These are phyloP conservation scores for Drosophila anceps DNA, from an alignment of 2,888 invertebrate species.

Conservation along the genomic window DNA sequence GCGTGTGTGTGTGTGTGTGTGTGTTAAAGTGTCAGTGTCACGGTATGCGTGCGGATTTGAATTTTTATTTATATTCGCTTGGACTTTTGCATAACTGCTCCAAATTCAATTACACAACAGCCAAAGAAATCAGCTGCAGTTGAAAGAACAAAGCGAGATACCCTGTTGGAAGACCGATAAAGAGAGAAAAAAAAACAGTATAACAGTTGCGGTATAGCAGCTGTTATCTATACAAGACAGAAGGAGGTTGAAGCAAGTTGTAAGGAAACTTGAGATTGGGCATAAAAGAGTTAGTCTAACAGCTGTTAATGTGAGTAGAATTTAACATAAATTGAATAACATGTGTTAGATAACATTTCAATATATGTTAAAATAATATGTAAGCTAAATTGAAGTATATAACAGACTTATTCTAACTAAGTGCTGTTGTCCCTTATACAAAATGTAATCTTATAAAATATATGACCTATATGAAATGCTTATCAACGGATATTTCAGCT, in stretches of 20 bases:
- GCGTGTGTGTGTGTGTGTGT: slow-evolving; percentile 6
- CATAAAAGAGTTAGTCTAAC: not conserved
- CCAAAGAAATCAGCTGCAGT: slow-evolving; percentile 24
- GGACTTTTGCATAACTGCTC: slow-evolving; percentile 70
- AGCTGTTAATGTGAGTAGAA: not conserved
- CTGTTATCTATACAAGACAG: too few relatives aligned
- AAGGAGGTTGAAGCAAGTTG: not conserved
- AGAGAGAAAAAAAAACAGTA: not conserved
- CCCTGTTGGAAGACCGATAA: not conserved
- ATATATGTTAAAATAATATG: not conserved
- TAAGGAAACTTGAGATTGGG: not conserved
- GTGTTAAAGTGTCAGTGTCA: slow-evolving; percentile 41
- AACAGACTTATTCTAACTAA: not conserved
- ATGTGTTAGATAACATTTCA: not conserved
- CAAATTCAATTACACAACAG: slow-evolving; percentile 48
- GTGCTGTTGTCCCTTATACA: not conserved
- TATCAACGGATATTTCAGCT: not conserved
- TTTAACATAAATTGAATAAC: not conserved
- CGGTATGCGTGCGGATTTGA: slow-evolving; percentile 51
- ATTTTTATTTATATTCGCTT: slow-evolving; percentile 68
- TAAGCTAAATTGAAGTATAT: too few relatives aligned
- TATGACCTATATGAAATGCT: not conserved
- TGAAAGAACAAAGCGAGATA: slow-evolving; percentile 6
- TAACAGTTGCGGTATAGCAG: not conserved
- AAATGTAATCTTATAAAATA: not conserved